phyloP scores from a whole-genome alignment of 2,888 invertebrate genomes.

The Leptopilina drosophilae region DNA sequence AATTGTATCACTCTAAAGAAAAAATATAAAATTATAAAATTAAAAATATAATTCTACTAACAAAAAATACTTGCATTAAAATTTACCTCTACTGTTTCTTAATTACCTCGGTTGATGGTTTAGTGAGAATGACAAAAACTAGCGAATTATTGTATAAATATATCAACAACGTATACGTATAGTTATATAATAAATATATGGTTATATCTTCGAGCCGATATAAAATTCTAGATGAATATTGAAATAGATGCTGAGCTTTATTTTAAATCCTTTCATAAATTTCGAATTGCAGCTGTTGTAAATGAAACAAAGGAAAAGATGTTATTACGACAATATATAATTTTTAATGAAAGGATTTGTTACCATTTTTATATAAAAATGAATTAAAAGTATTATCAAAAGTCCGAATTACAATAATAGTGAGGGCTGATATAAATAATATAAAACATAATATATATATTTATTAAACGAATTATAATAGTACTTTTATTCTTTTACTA shows the following conservation, averaged over 20 bases:
- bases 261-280: background rate
- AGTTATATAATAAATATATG: background rate
- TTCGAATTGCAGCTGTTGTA: background rate
- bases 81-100: no score
- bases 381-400: conserved; percentile 2
- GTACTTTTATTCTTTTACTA: conserved; percentile 7
- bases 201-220: background rate
- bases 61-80: no score
- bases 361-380: background rate
- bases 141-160: background rate
- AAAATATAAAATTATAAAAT: no score
- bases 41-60: no score
- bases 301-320: background rate
- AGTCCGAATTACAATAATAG: background rate
- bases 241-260: background rate
- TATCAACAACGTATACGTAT: conserved; percentile 9
- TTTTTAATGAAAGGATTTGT: conserved; percentile 3
- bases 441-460: background rate
- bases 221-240: background rate
- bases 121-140: background rate
- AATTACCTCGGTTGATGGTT: no score
- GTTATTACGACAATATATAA: background rate
- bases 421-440: background rate
- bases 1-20: no score
- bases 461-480: background rate